These are phyloP conservation scores for Halichoerus grypus DNA, from an alignment of 2,113 vertebrate genomes.

Conservation along the genomic window DNA sequence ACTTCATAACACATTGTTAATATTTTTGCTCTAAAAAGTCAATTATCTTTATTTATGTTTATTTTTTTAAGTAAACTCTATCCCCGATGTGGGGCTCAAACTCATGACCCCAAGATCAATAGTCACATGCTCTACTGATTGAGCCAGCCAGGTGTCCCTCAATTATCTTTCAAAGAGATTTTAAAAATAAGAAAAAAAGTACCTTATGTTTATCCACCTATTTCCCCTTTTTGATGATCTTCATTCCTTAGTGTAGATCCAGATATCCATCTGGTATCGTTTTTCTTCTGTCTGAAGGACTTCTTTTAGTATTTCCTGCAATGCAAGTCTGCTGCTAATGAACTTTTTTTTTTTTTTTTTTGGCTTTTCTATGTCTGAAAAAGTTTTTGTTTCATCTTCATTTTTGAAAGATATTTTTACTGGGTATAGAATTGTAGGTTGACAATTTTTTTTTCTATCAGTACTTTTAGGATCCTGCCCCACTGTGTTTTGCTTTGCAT, in stretches of 20 bases:
- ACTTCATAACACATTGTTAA: not conserved
- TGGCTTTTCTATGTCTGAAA: not conserved
- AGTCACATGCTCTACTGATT: not conserved
- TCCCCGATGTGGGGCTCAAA: not conserved
- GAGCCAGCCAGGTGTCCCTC: not conserved
- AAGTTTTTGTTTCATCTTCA: constrained; percentile 25
- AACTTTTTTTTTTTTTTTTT: not conserved
- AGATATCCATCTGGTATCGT: not conserved
- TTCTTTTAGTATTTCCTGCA: not conserved
- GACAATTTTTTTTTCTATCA: not conserved
- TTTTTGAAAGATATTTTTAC: constrained; percentile 53
- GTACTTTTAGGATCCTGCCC: not conserved
- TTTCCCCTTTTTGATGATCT: constrained; percentile 35
- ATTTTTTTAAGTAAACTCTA: not conserved
- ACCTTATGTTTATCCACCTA: not conserved
- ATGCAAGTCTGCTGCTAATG: not conserved
- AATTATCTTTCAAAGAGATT: constrained; percentile 34
- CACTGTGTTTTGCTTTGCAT: not conserved
- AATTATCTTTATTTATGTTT: not conserved
- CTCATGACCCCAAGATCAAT: not conserved
- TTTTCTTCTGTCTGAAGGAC: not conserved
- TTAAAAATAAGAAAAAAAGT: constrained; percentile 15
- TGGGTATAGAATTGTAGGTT: constrained; percentile 29
- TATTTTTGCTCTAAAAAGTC: constrained; percentile 39
- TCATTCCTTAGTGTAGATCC: not conserved